Conservation (phyloP, 30 jellyfish, hydroid and myxozoan species). For the Cassiopea xamachana region DNA sequence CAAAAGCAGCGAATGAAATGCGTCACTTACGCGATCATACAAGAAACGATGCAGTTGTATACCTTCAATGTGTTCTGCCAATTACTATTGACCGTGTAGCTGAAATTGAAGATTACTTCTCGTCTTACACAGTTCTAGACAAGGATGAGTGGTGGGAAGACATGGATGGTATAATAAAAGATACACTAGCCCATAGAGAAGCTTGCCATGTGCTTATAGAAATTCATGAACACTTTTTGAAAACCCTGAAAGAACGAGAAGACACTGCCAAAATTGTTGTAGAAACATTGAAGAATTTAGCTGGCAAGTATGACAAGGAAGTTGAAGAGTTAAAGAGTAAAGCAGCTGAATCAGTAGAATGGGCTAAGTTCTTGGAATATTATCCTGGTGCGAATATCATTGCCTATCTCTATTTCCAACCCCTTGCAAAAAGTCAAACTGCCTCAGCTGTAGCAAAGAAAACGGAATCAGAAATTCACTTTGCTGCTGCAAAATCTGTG, state of each 20-base stretch:
- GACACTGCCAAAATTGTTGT: not conserved
- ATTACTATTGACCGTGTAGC: slow-evolving; percentile 18
- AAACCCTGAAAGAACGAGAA: not conserved
- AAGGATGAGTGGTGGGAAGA: slow-evolving; percentile 62
- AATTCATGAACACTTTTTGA: slow-evolving; percentile 17
- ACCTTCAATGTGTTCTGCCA: slow-evolving; percentile 48
- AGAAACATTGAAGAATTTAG: not conserved
- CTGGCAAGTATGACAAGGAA: not conserved
- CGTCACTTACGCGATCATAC: slow-evolving; percentile 26
- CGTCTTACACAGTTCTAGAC: slow-evolving; percentile 8
- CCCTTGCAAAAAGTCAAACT: not conserved
- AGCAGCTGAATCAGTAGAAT: not conserved
- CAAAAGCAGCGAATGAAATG: not conserved
- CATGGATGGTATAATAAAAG: slow-evolving; percentile 36
- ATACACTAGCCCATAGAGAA: not conserved
- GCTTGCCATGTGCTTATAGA: not conserved
- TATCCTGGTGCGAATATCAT: not conserved
- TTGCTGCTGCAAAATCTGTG: not conserved
- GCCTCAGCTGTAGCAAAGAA: slow-evolving; percentile 14
- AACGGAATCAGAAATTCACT: not conserved
- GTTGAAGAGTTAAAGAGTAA: not conserved
- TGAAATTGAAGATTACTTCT: slow-evolving; percentile 27
- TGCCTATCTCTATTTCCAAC: slow-evolving; percentile 10
- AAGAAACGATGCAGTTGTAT: slow-evolving; percentile 59
- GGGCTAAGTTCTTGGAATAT: slow-evolving; percentile 20